Conservation (phyloP, 1,140 invertebrate genomes). For the Drosophila bocki region DNA sequence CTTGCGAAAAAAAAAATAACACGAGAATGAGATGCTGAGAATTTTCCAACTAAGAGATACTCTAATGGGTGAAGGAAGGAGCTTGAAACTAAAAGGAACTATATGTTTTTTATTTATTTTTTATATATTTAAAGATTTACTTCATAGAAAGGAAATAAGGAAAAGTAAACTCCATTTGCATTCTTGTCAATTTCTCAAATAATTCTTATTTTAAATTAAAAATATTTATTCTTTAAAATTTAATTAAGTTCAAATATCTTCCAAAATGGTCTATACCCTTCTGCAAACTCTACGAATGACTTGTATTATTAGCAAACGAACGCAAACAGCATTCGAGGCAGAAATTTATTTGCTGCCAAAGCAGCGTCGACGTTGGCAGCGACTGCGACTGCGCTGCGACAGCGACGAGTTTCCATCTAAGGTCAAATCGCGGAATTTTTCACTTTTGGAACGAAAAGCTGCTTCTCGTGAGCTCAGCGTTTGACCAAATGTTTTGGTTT, state of each 20-base stretch:
- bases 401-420: slow-evolving; percentile 80
- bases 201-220: background rate
- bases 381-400: slow-evolving; percentile 38
- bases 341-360: slow-evolving; percentile 65
- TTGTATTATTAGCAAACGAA: slow-evolving; percentile 49
- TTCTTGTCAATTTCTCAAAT: too few species aligned
- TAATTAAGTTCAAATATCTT: background rate
- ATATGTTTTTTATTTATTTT: background rate
- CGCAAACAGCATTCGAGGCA: slow-evolving; percentile 60
- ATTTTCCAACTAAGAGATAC: slow-evolving; percentile 20
- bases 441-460: slow-evolving; percentile 70
- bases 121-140: background rate
- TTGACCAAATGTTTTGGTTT: slow-evolving; percentile 65
- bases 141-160: background rate
- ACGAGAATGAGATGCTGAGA: slow-evolving; percentile 1
- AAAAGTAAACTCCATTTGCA: background rate
- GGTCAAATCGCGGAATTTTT: slow-evolving; percentile 77
- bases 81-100: background rate
- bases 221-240: too few species aligned
- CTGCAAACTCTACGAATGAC: slow-evolving; percentile 6
- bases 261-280: background rate
- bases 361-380: slow-evolving; percentile 18
- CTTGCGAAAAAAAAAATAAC: slow-evolving; percentile 71
- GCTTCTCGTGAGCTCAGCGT: slow-evolving; percentile 62
- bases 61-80: background rate